These are phyloP conservation scores for Oreochromis niloticus DNA, from an alignment of 2,113 vertebrate species.

Conservation along the genomic window DNA sequence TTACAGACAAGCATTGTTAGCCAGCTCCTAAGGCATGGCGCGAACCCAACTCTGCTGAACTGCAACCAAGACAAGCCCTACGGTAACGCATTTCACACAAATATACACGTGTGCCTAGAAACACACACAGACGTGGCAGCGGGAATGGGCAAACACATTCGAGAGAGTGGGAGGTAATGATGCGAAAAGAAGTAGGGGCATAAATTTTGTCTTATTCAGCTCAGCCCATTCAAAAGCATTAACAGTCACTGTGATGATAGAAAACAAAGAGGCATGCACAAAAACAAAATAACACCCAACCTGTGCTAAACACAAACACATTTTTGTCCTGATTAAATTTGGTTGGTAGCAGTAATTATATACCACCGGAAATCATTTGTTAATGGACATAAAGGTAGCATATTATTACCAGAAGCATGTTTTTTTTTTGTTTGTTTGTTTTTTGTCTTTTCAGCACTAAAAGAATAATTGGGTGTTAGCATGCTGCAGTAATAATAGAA, in stretches of 20 bases:
- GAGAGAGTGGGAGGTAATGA: conserved; percentile 11
- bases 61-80: conserved; percentile 89
- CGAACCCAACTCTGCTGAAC: conserved; percentile 86
- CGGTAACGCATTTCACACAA: conserved; percentile 70
- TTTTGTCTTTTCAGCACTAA: not conserved
- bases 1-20: conserved; percentile 84
- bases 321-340: not conserved
- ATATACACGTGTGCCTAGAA: not conserved
- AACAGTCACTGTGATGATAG: conserved; percentile 1
- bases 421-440: not conserved
- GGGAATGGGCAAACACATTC: not conserved
- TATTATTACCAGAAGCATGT: not conserved
- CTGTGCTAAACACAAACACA: not conserved
- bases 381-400: not conserved
- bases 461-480: not conserved
- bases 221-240: not conserved
- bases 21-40: conserved; percentile 81
- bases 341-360: not conserved
- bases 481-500: not conserved
- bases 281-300: not conserved
- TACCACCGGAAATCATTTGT: not conserved
- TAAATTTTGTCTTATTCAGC: conserved; percentile 14
- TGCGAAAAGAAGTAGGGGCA: not conserved
- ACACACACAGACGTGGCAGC: not conserved
- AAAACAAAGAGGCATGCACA: not conserved